Conservation (phyloP, 2,888 invertebrate genomes). For the Aspidiotus destructor region DNA sequence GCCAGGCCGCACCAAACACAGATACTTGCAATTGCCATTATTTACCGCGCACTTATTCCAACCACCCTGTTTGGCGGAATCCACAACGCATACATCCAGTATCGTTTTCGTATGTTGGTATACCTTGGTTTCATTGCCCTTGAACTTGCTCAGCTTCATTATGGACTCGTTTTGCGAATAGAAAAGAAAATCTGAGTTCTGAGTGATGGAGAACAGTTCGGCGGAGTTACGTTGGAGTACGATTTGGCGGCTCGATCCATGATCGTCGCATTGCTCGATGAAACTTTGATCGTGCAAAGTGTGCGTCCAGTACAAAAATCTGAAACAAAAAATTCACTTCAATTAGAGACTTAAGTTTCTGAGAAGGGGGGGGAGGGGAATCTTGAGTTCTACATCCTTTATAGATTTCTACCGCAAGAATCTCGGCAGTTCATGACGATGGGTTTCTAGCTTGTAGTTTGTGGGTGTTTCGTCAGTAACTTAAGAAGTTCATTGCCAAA, state of each 20-base stretch:
- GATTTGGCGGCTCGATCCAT: constrained; percentile 55
- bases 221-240: constrained; percentile 43
- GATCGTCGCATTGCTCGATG: constrained; percentile 67
- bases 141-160: constrained; percentile 65
- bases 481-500: too few species aligned
- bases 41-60: constrained; percentile 63
- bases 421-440: too few species aligned
- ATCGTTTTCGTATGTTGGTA: constrained; percentile 68
- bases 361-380: not conserved
- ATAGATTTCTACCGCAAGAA: too few species aligned
- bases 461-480: too few species aligned
- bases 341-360: too few species aligned
- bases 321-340: not conserved
- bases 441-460: too few species aligned
- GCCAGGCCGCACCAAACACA: constrained; percentile 64
- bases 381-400: too few species aligned
- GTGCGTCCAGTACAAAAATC: constrained; percentile 65
- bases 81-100: constrained; percentile 62
- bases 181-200: constrained; percentile 65
- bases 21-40: constrained; percentile 74
- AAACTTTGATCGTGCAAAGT: constrained; percentile 49
- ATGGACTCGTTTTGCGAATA: constrained; percentile 81
- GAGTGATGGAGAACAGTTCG: constrained; percentile 63
- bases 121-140: constrained; percentile 75
- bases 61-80: constrained; percentile 52